phyloP scores from a whole-genome alignment of 2,888 invertebrate species.

The Nemotelus nigrinus region DNA sequence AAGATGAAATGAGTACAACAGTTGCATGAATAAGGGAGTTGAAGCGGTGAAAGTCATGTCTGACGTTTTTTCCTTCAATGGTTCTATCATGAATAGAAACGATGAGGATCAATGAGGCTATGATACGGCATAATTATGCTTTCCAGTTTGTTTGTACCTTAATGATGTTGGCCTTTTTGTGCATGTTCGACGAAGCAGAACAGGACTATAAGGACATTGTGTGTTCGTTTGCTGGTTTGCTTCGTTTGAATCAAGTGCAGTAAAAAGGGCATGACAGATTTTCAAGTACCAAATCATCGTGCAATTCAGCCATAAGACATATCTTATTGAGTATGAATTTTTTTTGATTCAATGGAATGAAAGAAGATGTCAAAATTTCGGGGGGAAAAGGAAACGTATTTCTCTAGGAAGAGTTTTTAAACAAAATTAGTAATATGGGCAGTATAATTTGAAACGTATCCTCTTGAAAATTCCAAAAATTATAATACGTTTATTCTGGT shows the following conservation, averaged over 20 bases:
- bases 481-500: too few species aligned
- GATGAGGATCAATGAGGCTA: conserved; percentile 51
- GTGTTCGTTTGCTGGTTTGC: too few species aligned
- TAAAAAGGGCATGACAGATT: conserved; percentile 46
- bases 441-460: too few species aligned
- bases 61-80: conserved; percentile 44
- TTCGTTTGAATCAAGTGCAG: conserved; percentile 2
- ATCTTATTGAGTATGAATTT: background rate
- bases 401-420: too few species aligned
- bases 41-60: conserved; percentile 9
- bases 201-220: background rate
- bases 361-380: too few species aligned
- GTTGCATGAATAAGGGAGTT: background rate
- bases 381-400: too few species aligned
- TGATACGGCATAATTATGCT: conserved; percentile 50
- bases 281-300: conserved; percentile 50
- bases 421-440: too few species aligned
- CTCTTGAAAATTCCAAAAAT: too few species aligned
- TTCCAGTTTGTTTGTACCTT: conserved; percentile 36
- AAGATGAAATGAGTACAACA: background rate
- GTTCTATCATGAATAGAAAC: conserved; percentile 50
- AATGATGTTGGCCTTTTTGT: conserved; percentile 49
- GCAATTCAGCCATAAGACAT: conserved; percentile 39
- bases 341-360: too few species aligned
- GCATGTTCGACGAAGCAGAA: background rate